phyloP scores from a whole-genome alignment of 2,888 invertebrate genomes.

The Hypercompe scribonia region DNA sequence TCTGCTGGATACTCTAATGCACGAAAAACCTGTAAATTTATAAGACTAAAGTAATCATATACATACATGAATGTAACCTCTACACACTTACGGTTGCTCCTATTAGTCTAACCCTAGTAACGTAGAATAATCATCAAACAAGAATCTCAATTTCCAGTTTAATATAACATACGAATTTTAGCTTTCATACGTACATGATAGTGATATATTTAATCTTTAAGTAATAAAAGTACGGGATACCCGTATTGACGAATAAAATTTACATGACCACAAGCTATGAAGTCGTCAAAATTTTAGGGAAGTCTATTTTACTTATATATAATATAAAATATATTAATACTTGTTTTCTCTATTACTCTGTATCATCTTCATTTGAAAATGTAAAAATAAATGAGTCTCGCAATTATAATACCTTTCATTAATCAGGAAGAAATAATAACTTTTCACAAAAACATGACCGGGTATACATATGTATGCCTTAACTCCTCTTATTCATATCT shows the following conservation, averaged over 20 bases:
- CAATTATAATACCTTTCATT: too few relatives aligned
- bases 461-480: not conserved
- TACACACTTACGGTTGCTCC: not conserved
- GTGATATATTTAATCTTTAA: not conserved
- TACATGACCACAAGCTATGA: not conserved
- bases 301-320: too few relatives aligned
- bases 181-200: not conserved
- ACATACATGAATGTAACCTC: conserved; percentile 1
- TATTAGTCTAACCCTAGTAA: too few relatives aligned
- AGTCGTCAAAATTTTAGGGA: too few relatives aligned
- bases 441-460: too few relatives aligned
- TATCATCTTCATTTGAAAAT: not conserved
- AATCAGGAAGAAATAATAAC: too few relatives aligned
- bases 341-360: not conserved
- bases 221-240: not conserved
- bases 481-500: not conserved
- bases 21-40: conserved; percentile 89
- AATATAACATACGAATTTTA: not conserved
- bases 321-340: too few relatives aligned
- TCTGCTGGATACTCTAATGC: conserved; percentile 93
- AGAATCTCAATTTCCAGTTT: too few relatives aligned
- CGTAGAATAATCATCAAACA: not conserved
- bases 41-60: conserved; percentile 27
- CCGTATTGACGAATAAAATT: not conserved
- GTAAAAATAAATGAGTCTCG: too few relatives aligned